Percentiles rank a stretch among this genome's conserved stretches.
Evolutionary conservation across 2,888 invertebrate genomes (phyloP).

Genomic region (Dioctria linearis): DNA sequence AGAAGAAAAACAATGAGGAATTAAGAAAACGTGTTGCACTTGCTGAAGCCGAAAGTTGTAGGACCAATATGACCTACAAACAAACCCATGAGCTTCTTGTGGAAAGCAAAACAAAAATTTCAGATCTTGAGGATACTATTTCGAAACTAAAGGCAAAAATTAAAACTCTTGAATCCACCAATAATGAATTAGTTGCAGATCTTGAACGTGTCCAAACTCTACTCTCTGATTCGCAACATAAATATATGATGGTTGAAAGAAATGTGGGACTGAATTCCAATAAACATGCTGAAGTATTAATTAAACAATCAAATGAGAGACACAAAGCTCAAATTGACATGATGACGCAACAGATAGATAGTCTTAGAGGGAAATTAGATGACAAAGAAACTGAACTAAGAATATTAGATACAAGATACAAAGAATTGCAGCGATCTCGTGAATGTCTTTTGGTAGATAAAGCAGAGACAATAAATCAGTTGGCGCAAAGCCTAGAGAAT

Average conservation of each 20-base stretch:
- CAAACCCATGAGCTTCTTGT: conserved; percentile 78
- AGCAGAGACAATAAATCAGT: conserved; percentile 75
- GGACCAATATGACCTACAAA: conserved; percentile 74
- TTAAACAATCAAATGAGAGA: conserved; percentile 72
- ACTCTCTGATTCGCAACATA: conserved; percentile 72
- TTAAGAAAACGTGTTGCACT: conserved; percentile 75
- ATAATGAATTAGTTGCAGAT: conserved; percentile 74
- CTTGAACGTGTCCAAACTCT: conserved; percentile 73
- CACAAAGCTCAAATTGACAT: conserved; percentile 72
- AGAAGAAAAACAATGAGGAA: conserved; percentile 66
- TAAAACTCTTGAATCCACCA: conserved; percentile 68
- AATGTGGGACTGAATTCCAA: conserved; percentile 66
- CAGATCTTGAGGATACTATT: conserved; percentile 66
- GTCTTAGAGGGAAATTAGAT: conserved; percentile 69
- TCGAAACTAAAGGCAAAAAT: conserved; percentile 69
- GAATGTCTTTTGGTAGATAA: conserved; percentile 77
- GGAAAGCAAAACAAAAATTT: conserved; percentile 68
- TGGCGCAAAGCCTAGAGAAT: conserved; percentile 75
- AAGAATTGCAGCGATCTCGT: conserved; percentile 75
- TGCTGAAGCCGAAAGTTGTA: conserved; percentile 76
- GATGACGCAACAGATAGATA: conserved; percentile 72
- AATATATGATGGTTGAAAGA: conserved; percentile 68
- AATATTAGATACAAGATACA: conserved; percentile 73
- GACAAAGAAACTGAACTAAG: conserved; percentile 73
- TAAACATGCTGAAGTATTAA: conserved; percentile 65